Conservation (phyloP, 2,797 vertebrate species). For the Echeneis naucrates region DNA sequence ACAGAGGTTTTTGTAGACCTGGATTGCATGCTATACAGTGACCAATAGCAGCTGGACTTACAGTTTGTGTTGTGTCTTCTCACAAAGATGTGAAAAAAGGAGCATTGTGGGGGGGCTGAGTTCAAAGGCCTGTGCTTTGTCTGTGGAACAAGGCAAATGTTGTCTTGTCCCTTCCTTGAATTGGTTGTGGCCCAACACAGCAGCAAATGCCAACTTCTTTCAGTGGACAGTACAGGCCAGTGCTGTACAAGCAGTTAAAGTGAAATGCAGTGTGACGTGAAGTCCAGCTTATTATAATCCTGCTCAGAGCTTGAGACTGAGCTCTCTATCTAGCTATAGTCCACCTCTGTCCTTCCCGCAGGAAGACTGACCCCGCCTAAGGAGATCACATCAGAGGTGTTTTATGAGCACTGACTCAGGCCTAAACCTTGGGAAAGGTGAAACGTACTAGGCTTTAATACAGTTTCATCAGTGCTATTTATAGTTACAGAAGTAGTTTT, state of each 20-base stretch:
- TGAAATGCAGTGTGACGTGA: constrained; percentile 50
- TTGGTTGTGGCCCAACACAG: too few species aligned
- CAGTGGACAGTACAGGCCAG: constrained; percentile 27
- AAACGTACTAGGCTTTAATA: constrained; percentile 55
- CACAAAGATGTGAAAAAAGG: too few species aligned
- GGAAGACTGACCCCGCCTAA: constrained; percentile 60
- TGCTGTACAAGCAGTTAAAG: constrained; percentile 50
- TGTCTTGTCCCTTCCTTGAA: too few species aligned
- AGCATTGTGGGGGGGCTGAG: too few species aligned
- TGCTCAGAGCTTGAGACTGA: constrained; percentile 46
- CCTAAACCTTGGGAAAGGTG: constrained; percentile 73
- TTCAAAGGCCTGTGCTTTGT: too few species aligned
- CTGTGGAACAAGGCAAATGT: too few species aligned
- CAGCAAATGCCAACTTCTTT: constrained; percentile 45
- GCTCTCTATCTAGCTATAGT: constrained; percentile 59
- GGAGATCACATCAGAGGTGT: constrained; percentile 66
- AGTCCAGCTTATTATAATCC: constrained; percentile 62
- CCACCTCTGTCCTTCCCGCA: constrained; percentile 67
- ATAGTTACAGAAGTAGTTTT: constrained; percentile 32
- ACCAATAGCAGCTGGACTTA: too few species aligned
- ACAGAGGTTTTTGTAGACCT: too few species aligned
- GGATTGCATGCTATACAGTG: too few species aligned
- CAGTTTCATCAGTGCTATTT: constrained; percentile 39
- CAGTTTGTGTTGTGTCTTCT: too few species aligned
- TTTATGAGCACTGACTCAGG: constrained; percentile 65